A percentile compares a stretch with the other conserved stretches of the same genome.
phyloP scores from a whole-genome alignment of 1,140 invertebrate species.

The Sarcophaga peregrina region DNA sequence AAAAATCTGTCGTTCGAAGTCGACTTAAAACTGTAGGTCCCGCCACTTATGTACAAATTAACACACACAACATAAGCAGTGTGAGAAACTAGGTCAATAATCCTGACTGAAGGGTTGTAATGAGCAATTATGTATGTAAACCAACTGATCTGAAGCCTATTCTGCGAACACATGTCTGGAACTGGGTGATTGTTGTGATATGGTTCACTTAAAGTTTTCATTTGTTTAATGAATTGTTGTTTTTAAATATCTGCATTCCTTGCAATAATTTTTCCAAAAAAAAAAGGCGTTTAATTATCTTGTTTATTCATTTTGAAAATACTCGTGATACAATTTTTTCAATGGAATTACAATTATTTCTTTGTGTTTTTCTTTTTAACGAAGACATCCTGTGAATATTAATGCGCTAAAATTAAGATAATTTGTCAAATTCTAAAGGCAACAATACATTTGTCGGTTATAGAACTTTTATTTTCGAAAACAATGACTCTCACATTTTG shows the following conservation, averaged over 20 bases:
- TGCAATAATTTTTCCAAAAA: background rate
- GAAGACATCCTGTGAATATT: constrained; percentile 1
- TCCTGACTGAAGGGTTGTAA: too few species aligned
- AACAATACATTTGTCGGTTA: background rate
- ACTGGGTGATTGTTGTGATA: too few species aligned
- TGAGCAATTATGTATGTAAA: too few species aligned
- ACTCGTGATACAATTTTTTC: background rate
- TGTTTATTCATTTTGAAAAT: too few species aligned
- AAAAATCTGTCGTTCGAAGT: too few species aligned
- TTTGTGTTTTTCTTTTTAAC: background rate
- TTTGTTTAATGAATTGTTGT: background rate
- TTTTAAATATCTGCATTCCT: background rate
- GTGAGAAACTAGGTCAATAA: too few species aligned
- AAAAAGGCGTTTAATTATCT: background rate
- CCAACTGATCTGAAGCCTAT: too few species aligned
- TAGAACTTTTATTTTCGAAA: background rate
- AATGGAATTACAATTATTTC: background rate
- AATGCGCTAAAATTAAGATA: background rate
- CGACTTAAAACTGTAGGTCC: too few species aligned
- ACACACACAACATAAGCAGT: too few species aligned
- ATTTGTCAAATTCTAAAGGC: constrained; percentile 9
- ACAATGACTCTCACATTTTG: background rate
- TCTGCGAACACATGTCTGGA: too few species aligned
- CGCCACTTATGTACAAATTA: too few species aligned
- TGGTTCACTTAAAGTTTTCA: too few species aligned